A percentile compares a stretch with the other conserved stretches of the same genome.
These are phyloP conservation scores for Phylloscopus trochilus DNA, from an alignment of 2,113 vertebrate species.

Conservation along the genomic window DNA sequence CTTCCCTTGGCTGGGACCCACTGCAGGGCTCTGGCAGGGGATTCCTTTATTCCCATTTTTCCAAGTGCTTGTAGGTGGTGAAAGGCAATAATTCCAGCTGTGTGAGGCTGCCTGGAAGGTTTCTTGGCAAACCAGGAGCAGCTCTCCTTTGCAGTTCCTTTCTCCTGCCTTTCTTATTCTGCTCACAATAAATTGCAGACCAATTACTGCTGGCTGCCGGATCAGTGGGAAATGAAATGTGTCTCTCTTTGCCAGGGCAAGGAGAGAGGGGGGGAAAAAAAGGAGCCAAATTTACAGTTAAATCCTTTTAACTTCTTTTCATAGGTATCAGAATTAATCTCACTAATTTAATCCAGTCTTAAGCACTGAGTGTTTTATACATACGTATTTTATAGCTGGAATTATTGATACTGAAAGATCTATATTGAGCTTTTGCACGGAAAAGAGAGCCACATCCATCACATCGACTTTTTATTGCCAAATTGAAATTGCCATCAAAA, in stretches of 20 bases:
- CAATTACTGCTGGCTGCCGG: not conserved
- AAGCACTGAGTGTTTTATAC: slow-evolving; percentile 32
- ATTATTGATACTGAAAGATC: slow-evolving; percentile 20
- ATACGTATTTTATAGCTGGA: not conserved
- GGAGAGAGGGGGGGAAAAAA: not conserved
- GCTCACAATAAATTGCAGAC: not conserved
- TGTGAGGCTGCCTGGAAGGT: not conserved
- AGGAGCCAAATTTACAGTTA: not conserved
- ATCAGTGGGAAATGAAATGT: not conserved
- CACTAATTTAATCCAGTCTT: not conserved
- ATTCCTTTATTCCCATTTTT: not conserved
- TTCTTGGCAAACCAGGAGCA: not conserved
- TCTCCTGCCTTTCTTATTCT: not conserved
- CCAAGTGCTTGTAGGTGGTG: not conserved
- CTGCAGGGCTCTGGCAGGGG: not conserved
- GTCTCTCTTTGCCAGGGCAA: not conserved
- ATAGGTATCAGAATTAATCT: slow-evolving; percentile 7
- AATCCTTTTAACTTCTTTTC: not conserved
- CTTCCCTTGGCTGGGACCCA: not conserved
- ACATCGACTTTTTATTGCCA: slow-evolving; percentile 11
- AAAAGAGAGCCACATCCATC: not conserved
- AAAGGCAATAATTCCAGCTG: not conserved
- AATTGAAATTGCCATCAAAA: not conserved
- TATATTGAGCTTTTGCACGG: not conserved
- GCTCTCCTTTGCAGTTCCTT: not conserved